Evolutionary conservation across 2,888 invertebrate genomes (phyloP), one percentile per base, ranked within the genome.

Genomic region (Hemistola chrysoprasaria): DNA sequence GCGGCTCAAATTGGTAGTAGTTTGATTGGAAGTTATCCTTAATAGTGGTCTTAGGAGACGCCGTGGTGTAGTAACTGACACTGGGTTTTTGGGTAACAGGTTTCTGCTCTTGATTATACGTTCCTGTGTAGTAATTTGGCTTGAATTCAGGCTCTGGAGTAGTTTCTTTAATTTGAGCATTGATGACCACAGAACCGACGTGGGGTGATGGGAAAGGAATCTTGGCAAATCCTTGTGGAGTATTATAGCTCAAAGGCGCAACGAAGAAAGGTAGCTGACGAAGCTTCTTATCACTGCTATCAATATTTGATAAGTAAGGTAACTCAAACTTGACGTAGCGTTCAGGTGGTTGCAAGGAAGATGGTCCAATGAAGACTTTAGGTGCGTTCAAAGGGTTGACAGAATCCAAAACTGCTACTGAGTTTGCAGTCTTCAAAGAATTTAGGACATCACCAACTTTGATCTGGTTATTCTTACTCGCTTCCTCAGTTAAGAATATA

Each of bases 151-250:
- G 57, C 3, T 50, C 23, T n/a, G 69, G 37, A 6, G 72, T 54
- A 0, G 63, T 45, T 7, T 81, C 84, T 39, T 65, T 74, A 11
- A 84, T 86, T 50, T 79, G 78, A 3, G 91, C 88, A 57, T 93
- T 93, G 1, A 96, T 91, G 0, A 96, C 95, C 2, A 96, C 95
- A 0, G 95, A 95, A 0, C 96, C 96, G 0, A 96, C 95, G 60
- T 96, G 96, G 0, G 96, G 96, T 7, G 95, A 93, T 0, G 96
- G 96, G 68, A 96, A 92, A 0, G 95, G 93, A 49, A 96, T 96
- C 78, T 96, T 96, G 0, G 95, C 94, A 65, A 95, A 96, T 1
- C 96, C 96, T 30, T 91, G 90, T 0, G 95, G 96, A n/a, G 95
- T 93, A 54, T 93, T 93, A 62, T 95, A 96, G 62, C 95, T 96